Evolutionary conservation across 2,797 vertebrate species (phyloP).

Genomic region (Coccyzus lansbergi): DNA sequence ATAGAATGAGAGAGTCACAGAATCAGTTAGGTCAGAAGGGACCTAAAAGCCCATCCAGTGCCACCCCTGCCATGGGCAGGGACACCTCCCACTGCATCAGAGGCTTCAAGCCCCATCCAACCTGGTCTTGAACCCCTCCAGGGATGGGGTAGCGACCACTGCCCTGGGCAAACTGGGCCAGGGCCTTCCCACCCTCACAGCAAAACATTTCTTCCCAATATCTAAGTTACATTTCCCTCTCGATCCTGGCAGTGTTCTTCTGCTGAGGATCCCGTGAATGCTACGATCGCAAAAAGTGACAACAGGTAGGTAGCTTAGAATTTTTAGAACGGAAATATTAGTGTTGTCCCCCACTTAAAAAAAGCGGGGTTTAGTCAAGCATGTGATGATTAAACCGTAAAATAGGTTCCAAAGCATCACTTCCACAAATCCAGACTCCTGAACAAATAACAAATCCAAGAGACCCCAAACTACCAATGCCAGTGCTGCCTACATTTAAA

Average conservation of each 20-base stretch:
- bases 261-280: neutral
- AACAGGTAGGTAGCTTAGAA: neutral
- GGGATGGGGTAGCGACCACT: too few species aligned
- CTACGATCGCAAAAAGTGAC: neutral
- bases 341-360: neutral
- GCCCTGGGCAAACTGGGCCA: too few species aligned
- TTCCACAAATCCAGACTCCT: neutral
- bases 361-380: neutral
- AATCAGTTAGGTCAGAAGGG: too few species aligned
- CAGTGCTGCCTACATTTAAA: neutral
- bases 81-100: too few species aligned
- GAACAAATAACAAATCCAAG: neutral
- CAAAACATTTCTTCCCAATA: too few species aligned
- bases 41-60: too few species aligned
- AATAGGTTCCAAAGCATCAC: neutral
- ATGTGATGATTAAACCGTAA: neutral
- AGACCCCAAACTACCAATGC: neutral
- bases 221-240: too few species aligned
- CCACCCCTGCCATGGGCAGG: too few species aligned
- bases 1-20: too few species aligned
- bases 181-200: too few species aligned
- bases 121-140: too few species aligned
- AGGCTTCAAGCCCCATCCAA: too few species aligned
- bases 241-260: neutral
- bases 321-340: neutral